Conservation (phyloP, 2,113 vertebrate species). For the Tragelaphus imberbis region DNA sequence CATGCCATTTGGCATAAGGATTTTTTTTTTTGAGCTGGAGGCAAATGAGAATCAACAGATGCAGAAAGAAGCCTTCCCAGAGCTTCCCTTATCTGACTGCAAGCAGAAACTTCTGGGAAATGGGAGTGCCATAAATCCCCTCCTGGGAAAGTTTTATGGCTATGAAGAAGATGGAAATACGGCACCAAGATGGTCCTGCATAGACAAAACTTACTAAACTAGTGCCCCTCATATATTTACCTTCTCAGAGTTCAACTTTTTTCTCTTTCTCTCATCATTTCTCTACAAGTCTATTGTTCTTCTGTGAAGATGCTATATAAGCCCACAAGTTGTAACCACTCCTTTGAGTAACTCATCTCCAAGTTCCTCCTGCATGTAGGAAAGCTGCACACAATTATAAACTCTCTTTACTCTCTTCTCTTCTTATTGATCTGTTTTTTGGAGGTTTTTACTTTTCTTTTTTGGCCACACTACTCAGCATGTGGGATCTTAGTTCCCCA, state of each 20-base stretch:
- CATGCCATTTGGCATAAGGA: not conserved
- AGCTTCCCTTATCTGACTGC: not conserved
- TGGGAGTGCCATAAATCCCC: not conserved
- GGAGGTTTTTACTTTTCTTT: not conserved
- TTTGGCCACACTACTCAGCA: not conserved
- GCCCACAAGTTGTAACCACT: not conserved
- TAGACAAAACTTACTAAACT: rapidly evolving
- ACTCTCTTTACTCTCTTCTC: not conserved
- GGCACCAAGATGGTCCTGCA: not conserved
- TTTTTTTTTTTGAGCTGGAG: not conserved
- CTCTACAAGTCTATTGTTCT: not conserved
- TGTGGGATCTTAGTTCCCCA: not conserved
- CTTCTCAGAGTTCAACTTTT: too few relatives aligned
- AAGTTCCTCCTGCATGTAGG: not conserved
- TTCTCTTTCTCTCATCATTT: not conserved
- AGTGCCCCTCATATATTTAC: not conserved
- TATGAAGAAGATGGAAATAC: not conserved
- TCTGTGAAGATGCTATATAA: not conserved
- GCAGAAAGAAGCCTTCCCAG: not conserved
- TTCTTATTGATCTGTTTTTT: not conserved
- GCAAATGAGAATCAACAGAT: not conserved
- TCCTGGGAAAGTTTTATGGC: not conserved
- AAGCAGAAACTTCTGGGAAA: not conserved
- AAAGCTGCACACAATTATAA: not conserved
- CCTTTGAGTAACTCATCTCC: too few relatives aligned